A percentile compares a stretch with the other conserved stretches of the same genome.
Evolutionary conservation across 2,113 vertebrate species (phyloP).

Genomic region (Quiscalus mexicanus): DNA sequence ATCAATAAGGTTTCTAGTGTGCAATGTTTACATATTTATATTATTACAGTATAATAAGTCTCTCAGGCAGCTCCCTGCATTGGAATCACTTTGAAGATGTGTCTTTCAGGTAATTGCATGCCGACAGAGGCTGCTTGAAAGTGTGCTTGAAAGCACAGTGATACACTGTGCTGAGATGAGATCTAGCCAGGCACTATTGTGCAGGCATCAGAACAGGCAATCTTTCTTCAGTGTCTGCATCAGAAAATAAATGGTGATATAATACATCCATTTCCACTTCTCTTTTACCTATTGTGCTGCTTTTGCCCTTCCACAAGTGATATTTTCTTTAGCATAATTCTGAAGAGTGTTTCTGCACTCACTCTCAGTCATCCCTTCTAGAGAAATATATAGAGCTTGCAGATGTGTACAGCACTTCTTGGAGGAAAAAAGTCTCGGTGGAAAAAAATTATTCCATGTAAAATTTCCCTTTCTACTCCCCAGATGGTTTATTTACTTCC

Average conservation of each 20-base stretch:
- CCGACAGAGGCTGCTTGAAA: not conserved
- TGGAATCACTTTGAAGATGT: conserved; percentile 30
- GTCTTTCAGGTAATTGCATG: conserved; percentile 34
- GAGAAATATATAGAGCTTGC: not conserved
- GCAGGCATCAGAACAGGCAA: not conserved
- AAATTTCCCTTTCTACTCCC: not conserved
- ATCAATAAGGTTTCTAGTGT: conserved; percentile 29
- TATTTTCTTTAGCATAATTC: not conserved
- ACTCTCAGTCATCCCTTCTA: not conserved
- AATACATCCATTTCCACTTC: not conserved
- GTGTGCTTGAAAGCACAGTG: not conserved
- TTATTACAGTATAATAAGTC: conserved; percentile 40
- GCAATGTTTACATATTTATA: conserved; percentile 63
- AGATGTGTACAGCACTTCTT: not conserved
- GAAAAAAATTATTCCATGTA: not conserved
- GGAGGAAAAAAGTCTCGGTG: not conserved
- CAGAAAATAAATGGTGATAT: conserved; percentile 58
- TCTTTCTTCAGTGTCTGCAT: conserved; percentile 37
- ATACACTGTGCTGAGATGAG: conserved; percentile 41
- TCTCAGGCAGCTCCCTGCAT: not conserved
- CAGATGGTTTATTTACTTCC: not conserved
- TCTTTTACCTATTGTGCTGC: not conserved
- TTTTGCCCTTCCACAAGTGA: not conserved
- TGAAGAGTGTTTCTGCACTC: not conserved
- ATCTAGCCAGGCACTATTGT: conserved; percentile 19